Percentiles rank a stretch among this genome's conserved stretches.
phyloP scores from a whole-genome alignment of 2,888 invertebrate species.

The Linnaemya tessellans region DNA sequence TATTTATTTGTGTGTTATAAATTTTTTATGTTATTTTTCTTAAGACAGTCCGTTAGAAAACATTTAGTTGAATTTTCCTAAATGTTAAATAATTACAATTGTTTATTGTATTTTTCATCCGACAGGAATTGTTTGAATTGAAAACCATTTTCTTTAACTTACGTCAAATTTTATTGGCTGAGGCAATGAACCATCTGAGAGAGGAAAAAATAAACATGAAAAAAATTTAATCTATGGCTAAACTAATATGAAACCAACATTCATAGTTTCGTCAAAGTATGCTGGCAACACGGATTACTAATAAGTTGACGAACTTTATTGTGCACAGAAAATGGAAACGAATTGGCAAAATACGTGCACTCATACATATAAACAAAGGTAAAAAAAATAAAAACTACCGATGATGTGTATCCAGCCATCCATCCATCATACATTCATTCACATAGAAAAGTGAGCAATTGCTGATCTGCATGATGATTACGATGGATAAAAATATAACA shows the following conservation, averaged over 20 bases:
- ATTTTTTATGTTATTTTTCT: no score
- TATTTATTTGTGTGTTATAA: no score
- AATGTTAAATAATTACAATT: no score
- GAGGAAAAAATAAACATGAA: no score
- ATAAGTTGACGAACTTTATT: constrained; percentile 60
- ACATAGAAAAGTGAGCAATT: constrained; percentile 34
- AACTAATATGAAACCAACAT: neutral
- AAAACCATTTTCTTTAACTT: no score
- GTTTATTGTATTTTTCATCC: no score
- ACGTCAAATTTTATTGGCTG: no score
- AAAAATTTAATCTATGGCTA: neutral
- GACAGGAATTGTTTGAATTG: no score
- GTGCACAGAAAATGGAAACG: constrained; percentile 18
- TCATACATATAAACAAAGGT: constrained; percentile 32
- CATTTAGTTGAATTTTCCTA: no score
- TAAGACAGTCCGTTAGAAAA: no score
- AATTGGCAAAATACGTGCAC: neutral
- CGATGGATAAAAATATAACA: constrained; percentile 28
- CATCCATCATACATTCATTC: neutral
- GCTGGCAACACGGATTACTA: constrained; percentile 7
- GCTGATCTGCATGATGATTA: constrained; percentile 28
- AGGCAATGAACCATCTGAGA: no score
- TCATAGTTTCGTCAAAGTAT: neutral
- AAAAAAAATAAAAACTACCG: constrained; percentile 35
- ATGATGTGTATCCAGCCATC: constrained; percentile 20